A percentile compares a stretch with the other conserved stretches of the same genome.
Evolutionary conservation across 2,888 invertebrate genomes (phyloP).

Genomic region (Pandemis cinnamomeana): DNA sequence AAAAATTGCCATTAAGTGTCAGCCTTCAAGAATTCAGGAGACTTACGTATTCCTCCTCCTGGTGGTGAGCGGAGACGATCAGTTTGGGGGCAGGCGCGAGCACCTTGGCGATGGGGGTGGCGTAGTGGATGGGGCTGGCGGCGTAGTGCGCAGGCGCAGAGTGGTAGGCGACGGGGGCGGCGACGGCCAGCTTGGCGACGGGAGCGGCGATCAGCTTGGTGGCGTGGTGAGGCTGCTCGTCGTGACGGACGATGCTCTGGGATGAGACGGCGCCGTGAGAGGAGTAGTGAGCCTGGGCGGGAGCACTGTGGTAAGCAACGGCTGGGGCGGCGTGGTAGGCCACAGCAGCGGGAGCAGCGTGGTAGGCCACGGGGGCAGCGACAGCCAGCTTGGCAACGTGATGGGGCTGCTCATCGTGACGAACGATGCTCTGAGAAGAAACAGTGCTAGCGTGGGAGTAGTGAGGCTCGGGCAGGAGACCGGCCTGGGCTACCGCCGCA

Average conservation of each 20-base stretch:
- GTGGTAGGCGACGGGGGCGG: slow-evolving; percentile 54
- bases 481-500: slow-evolving; percentile 50
- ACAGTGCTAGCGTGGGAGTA: slow-evolving; percentile 53
- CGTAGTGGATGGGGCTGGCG: slow-evolving; percentile 40
- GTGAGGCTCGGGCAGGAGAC: slow-evolving; percentile 47
- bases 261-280: slow-evolving; percentile 49
- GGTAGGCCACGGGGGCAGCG: slow-evolving; percentile 52
- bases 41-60: slow-evolving; percentile 69
- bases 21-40: not conserved
- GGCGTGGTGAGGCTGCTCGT: slow-evolving; percentile 46
- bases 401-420: slow-evolving; percentile 53
- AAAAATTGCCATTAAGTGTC: not conserved
- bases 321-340: slow-evolving; percentile 45
- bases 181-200: slow-evolving; percentile 47
- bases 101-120: slow-evolving; percentile 43
- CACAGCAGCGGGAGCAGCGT: slow-evolving; percentile 52
- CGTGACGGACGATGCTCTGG: slow-evolving; percentile 65
- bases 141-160: slow-evolving; percentile 51
- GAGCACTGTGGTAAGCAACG: slow-evolving; percentile 49
- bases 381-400: slow-evolving; percentile 48
- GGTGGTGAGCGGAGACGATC: slow-evolving; percentile 54
- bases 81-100: slow-evolving; percentile 56
- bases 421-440: slow-evolving; percentile 69
- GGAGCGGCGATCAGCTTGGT: slow-evolving; percentile 49
- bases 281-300: slow-evolving; percentile 44